Conservation (phyloP, 2,113 vertebrate genomes). For the Cavia aperea region DNA sequence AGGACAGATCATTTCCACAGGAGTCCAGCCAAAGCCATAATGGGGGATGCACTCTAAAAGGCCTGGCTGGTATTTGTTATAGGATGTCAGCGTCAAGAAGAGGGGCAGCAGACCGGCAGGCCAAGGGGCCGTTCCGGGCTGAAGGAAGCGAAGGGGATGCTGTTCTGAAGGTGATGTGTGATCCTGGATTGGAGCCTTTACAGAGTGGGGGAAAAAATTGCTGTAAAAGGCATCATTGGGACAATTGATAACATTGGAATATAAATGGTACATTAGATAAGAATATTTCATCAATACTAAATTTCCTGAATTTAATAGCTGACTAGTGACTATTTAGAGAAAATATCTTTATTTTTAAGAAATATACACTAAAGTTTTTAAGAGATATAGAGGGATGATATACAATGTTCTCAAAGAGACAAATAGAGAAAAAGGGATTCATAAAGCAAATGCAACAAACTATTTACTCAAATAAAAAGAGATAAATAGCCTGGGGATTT, state of each 20-base stretch:
- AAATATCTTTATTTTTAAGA: conserved; percentile 29
- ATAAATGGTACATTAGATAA: neutral
- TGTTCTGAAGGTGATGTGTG: neutral
- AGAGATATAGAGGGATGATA: neutral
- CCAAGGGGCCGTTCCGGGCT: neutral
- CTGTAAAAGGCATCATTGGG: neutral
- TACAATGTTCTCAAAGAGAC: neutral
- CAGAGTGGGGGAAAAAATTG: neutral
- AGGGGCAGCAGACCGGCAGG: neutral
- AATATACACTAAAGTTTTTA: neutral
- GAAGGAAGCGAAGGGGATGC: neutral
- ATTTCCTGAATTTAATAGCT: conserved; percentile 6
- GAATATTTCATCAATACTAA: neutral
- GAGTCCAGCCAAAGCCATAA: conserved; percentile 16
- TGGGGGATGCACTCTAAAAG: conserved; percentile 3
- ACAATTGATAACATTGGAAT: neutral
- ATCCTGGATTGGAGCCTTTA: neutral
- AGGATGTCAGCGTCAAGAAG: neutral
- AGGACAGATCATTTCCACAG: neutral
- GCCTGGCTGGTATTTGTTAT: neutral
- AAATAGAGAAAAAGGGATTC: neutral
- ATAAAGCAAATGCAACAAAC: neutral
- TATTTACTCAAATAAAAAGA: too few species aligned
- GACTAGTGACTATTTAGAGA: neutral
- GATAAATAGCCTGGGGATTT: too few species aligned